phyloP scores from a whole-genome alignment of 2,888 invertebrate species.

The Phaonia tiefii region DNA sequence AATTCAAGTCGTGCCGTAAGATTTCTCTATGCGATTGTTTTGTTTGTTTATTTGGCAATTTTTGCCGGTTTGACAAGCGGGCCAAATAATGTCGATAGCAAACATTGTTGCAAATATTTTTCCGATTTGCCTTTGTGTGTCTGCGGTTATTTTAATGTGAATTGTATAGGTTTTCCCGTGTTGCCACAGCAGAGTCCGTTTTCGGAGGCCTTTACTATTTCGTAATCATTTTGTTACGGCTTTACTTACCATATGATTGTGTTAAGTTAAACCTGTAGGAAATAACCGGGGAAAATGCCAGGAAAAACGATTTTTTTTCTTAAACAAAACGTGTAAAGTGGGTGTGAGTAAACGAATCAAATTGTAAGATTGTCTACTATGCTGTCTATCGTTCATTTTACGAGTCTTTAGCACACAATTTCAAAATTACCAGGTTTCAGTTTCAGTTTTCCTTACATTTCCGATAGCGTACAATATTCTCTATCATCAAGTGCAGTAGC shows the following conservation, averaged over 20 bases:
- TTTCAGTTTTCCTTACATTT: conserved; percentile 3
- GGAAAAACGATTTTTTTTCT: conserved; percentile 5
- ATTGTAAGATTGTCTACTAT: conserved; percentile 61
- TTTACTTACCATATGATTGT: conserved; percentile 5
- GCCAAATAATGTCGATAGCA: background rate
- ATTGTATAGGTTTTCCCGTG: background rate
- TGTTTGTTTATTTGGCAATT: conserved; percentile 63
- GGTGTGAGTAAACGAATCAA: conserved; percentile 75
- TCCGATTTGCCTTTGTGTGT: background rate
- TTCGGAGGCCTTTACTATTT: background rate
- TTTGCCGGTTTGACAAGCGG: conserved; percentile 1
- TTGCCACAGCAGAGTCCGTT: background rate
- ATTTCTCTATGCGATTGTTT: conserved; percentile 68
- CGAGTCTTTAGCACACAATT: conserved; percentile 71
- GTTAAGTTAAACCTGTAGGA: background rate
- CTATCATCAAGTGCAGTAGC: conserved; percentile 62
- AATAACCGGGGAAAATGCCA: background rate
- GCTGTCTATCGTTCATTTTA: conserved; percentile 67
- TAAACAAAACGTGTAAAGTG: conserved; percentile 75
- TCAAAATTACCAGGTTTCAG: conserved; percentile 19
- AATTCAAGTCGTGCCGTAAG: conserved; percentile 47
- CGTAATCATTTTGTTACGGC: conserved; percentile 2
- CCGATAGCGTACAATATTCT: background rate
- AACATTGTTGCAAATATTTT: background rate
- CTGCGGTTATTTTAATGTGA: background rate